phyloP scores from a whole-genome alignment of 2,888 invertebrate species.

The Watsonalla cultraria region DNA sequence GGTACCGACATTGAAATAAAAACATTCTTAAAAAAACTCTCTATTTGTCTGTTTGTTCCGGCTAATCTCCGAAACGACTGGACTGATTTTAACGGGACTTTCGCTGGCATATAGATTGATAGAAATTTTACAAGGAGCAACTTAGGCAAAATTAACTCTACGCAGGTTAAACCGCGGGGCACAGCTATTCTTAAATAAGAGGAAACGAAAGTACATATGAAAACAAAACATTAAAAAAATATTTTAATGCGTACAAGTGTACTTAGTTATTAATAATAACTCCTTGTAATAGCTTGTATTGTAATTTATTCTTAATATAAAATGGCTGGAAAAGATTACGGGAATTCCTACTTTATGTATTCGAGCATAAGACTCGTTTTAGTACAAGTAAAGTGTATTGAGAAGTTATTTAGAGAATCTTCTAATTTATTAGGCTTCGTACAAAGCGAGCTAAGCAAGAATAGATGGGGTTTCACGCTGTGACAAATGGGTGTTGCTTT shows the following conservation, averaged over 20 bases:
- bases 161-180: no score
- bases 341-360: constrained; percentile 23
- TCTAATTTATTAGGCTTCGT: constrained; percentile 50
- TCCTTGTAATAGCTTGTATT: constrained; percentile 38
- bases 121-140: no score
- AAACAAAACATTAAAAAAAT: neutral
- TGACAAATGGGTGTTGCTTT: constrained; percentile 59
- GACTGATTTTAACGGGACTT: no score
- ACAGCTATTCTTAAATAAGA: neutral
- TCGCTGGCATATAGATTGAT: no score
- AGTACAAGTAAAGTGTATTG: constrained; percentile 30
- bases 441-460: constrained; percentile 53
- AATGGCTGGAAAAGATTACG: constrained; percentile 11
- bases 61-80: no score
- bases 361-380: constrained; percentile 20
- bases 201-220: neutral
- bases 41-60: no score
- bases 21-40: no score
- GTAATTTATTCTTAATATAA: constrained; percentile 31
- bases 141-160: no score
- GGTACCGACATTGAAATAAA: no score
- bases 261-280: constrained; percentile 43
- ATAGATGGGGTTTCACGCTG: constrained; percentile 64
- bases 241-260: constrained; percentile 22
- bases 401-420: constrained; percentile 55